Evolutionary conservation across 2,888 invertebrate species (phyloP), one percentile per base, ranked within the genome.

Genomic region (Bugula neritina): DNA sequence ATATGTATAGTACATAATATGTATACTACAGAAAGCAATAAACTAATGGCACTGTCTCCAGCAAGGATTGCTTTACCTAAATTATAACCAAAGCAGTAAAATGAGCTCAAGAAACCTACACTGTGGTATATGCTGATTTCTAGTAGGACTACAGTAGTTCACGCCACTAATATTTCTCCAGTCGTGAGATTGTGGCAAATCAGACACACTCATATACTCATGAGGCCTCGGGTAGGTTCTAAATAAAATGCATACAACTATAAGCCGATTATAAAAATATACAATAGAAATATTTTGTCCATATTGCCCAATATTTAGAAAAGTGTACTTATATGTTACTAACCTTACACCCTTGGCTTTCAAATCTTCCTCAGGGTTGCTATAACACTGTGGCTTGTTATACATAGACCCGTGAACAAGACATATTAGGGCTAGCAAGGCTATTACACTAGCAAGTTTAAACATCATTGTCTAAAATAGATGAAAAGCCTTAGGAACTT

Each of bases 81-180:
- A n/a, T n/a, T n/a, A n/a, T n/a, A n/a, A n/a, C n/a, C n/a, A n/a
- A n/a, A n/a, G n/a, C n/a, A n/a, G n/a, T n/a, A n/a, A n/a, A n/a
- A n/a, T n/a, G n/a, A n/a, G n/a, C n/a, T n/a, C 43, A 17, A 43
- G 1, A 5, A 54, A 74, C 80, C 76, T 78, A 84, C 84, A 84
- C 74, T 84, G 83, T 17, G 86, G 86, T 72, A 86, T 86, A 75
- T 86, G 86, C 74, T 86, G 86, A 74, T 86, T 86, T 71, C 86
- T 77, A 23, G 85, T 85, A 13, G 83, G 80, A 43, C 85, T 84
- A 34, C 78, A 82, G 75, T 83, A 86, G 77, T 85, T 86, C 54
- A 78, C 76, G 25, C 86, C 86, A 73, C 81, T 79, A 13, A 81
- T 79, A 76, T 86, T 84, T 74, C 86, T 78, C 86, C 86, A 86